phyloP scores from a whole-genome alignment of 2,113 vertebrate species.

The Lampris megalopsis region DNA sequence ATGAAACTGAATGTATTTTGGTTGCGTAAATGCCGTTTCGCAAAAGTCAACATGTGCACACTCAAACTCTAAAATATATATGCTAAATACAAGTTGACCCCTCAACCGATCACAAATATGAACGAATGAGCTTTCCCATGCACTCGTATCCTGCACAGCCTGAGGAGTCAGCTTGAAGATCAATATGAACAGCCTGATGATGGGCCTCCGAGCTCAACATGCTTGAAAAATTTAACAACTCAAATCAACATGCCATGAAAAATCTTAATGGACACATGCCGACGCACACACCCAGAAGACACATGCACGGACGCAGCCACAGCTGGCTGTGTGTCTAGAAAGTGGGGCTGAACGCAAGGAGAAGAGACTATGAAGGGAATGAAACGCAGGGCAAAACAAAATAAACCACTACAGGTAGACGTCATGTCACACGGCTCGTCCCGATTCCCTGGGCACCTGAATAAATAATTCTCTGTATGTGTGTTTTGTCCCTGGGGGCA shows the following conservation, averaged over 20 bases:
- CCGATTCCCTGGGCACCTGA: background rate
- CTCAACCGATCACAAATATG: no score
- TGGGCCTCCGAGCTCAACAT: conserved; percentile 19
- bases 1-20: no score
- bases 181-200: conserved; percentile 4
- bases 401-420: conserved; percentile 8
- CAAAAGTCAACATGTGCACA: no score
- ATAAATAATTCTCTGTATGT: background rate
- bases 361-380: background rate
- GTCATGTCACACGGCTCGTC: background rate
- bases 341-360: conserved; percentile 4
- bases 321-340: background rate
- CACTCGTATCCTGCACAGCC: background rate
- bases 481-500: background rate
- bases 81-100: no score
- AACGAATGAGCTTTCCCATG: no score
- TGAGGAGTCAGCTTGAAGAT: conserved; percentile 17
- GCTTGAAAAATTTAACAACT: conserved; percentile 49
- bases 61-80: no score
- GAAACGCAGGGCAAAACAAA: background rate
- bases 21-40: no score
- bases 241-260: conserved; percentile 12
- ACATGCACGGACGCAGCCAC: conserved; percentile 4
- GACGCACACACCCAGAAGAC: conserved; percentile 7
- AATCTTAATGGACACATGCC: no score